A percentile compares a stretch with the other conserved stretches of the same genome.
phyloP scores from a whole-genome alignment of 2,797 vertebrate genomes.

The Odontamblyopus rebecca region DNA sequence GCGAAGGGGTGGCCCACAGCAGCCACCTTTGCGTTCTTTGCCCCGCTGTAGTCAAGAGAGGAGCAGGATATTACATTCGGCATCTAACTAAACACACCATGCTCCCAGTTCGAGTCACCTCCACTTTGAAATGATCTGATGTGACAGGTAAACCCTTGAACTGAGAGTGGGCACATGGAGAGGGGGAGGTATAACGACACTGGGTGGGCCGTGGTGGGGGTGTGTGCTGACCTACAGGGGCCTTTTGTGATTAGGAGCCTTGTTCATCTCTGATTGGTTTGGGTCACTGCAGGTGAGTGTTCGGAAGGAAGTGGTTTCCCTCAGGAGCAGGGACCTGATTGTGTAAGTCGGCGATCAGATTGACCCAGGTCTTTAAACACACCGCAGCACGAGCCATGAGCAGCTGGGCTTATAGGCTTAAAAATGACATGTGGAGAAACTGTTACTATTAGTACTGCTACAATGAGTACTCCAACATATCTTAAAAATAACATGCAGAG shows the following conservation, averaged over 20 bases:
- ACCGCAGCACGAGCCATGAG: conserved; percentile 27
- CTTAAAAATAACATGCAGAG: too few species aligned
- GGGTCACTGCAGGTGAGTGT: conserved; percentile 73
- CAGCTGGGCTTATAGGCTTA: conserved; percentile 34
- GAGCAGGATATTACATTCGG: conserved; percentile 70
- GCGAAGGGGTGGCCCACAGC: conserved; percentile 23
- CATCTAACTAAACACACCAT: conserved; percentile 67
- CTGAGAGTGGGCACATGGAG: conserved; percentile 30
- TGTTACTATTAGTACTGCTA: neutral
- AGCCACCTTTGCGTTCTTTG: conserved; percentile 35
- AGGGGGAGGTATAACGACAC: conserved; percentile 24
- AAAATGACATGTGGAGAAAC: neutral
- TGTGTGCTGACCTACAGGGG: conserved; percentile 47
- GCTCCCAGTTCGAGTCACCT: conserved; percentile 59
- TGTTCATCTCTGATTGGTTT: conserved; percentile 67
- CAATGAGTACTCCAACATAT: too few species aligned
- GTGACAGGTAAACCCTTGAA: conserved; percentile 74
- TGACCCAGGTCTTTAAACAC: conserved; percentile 40
- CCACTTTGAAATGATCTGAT: conserved; percentile 52
- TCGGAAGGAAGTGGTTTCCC: conserved; percentile 72
- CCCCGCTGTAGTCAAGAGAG: conserved; percentile 48
- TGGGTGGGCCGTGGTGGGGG: conserved; percentile 36
- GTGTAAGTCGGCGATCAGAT: conserved; percentile 66
- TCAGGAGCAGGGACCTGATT: conserved; percentile 69
- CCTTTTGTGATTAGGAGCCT: conserved; percentile 54